These are phyloP conservation scores for Sardinella longiceps DNA, from an alignment of 2,797 vertebrate genomes.

Conservation along the genomic window DNA sequence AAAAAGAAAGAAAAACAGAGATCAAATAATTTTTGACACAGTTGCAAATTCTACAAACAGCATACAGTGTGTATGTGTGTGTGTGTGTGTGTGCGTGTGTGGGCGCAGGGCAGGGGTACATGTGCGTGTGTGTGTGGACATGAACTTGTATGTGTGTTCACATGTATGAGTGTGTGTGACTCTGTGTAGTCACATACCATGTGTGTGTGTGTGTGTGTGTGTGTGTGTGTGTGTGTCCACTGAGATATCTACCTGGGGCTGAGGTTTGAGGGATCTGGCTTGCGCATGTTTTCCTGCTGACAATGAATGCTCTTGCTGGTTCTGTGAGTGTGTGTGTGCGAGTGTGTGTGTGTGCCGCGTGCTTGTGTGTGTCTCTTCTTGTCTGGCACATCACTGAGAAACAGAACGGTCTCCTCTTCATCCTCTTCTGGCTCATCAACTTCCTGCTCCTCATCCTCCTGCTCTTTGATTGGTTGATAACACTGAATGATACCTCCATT, in stretches of 20 bases:
- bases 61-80: neutral
- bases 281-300: conserved; percentile 76
- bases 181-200: neutral
- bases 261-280: conserved; percentile 81
- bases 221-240: neutral
- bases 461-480: conserved; percentile 61
- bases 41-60: neutral
- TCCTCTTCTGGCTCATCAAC: conserved; percentile 52
- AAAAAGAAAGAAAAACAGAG: neutral
- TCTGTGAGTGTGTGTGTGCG: conserved; percentile 44
- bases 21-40: neutral
- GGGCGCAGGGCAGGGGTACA: neutral
- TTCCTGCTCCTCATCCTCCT: conserved; percentile 51
- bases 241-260: conserved; percentile 82
- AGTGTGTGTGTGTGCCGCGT: neutral
- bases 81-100: conserved; percentile 57
- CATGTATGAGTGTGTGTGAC: neutral
- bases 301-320: conserved; percentile 70
- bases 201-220: conserved; percentile 14
- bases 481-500: conserved; percentile 71
- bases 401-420: conserved; percentile 25
- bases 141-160: neutral
- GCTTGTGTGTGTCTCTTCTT: conserved; percentile 48
- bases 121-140: conserved; percentile 57
- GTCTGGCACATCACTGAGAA: conserved; percentile 52